phyloP scores from a whole-genome alignment of 2,113 vertebrate genomes.

The Helogale parvula region DNA sequence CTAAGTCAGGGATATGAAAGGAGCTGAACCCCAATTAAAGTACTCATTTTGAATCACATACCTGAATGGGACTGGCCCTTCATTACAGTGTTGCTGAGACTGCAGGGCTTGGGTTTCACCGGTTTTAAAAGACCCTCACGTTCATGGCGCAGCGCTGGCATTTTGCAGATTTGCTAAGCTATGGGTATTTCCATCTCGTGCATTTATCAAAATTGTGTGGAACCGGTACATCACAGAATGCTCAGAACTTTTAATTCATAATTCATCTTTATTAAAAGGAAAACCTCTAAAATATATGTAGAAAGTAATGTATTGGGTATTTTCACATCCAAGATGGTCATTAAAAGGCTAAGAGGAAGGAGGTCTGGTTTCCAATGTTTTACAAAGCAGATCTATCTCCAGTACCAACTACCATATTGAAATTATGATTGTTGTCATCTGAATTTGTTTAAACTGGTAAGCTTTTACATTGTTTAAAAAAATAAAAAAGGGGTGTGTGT shows the following conservation, averaged over 20 bases:
- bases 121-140: neutral
- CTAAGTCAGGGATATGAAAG: neutral
- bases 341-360: neutral
- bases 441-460: neutral
- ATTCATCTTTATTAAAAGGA: conserved; percentile 50
- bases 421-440: neutral
- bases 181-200: neutral
- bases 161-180: neutral
- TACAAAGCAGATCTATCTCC: conserved; percentile 21
- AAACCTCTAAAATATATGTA: conserved; percentile 11
- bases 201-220: conserved; percentile 3
- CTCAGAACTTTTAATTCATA: neutral
- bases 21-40: neutral
- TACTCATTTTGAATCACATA: neutral
- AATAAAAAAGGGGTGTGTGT: neutral
- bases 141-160: neutral
- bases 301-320: neutral
- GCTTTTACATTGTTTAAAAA: neutral
- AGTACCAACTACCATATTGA: neutral
- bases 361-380: neutral
- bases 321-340: conserved; percentile 24
- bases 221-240: conserved; percentile 16
- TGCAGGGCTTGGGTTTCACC: neutral
- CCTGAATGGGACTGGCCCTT: neutral
- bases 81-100: neutral